Conservation (phyloP, 2,113 vertebrate genomes). For the Mormyrus iriodes region DNA sequence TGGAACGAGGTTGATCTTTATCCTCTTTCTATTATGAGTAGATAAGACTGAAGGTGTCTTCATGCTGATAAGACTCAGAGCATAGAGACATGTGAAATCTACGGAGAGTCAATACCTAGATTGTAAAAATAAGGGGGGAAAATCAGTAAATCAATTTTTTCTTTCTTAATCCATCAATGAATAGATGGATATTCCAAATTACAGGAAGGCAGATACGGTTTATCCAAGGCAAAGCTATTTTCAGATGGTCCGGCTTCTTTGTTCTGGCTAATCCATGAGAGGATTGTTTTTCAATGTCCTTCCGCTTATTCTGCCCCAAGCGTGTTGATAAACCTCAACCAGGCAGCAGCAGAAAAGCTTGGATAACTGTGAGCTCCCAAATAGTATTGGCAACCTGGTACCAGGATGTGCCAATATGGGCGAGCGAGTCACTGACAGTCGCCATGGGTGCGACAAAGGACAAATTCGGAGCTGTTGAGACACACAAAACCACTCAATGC, state of each 20-base stretch:
- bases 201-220: not conserved
- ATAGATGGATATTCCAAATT: not conserved
- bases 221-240: not conserved
- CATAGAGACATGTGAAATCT: conserved; percentile 20
- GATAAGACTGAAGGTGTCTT: conserved; percentile 33
- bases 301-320: not conserved
- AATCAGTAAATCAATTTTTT: not conserved
- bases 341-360: not conserved
- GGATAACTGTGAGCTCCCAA: not conserved
- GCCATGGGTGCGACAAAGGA: not conserved
- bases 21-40: conserved; percentile 36
- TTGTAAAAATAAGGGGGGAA: conserved; percentile 30
- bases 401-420: not conserved
- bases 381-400: not conserved
- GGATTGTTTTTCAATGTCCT: not conserved
- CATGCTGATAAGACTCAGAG: conserved; percentile 14
- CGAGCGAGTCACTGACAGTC: not conserved
- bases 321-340: not conserved
- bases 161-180: not conserved
- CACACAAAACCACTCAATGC: not conserved
- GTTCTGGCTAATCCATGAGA: not conserved
- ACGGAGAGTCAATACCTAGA: conserved; percentile 26
- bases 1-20: conserved; percentile 33
- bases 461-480: not conserved
- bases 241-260: not conserved